Base-by-base conservation (phyloP, 2,888 invertebrate species). In the Dromius quadrimaculatus region DNA sequence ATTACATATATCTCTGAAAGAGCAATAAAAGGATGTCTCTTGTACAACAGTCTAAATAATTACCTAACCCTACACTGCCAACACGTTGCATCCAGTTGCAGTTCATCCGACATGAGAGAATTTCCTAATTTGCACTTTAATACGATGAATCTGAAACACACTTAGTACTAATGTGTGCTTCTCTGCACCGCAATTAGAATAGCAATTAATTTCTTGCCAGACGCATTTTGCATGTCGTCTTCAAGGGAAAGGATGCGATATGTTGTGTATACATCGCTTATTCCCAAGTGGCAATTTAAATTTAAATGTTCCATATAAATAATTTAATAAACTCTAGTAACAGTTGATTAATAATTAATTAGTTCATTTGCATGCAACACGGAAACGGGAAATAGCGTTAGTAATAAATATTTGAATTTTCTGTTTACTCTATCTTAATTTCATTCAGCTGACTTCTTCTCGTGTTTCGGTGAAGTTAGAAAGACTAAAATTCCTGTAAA, bases 81-180 rank as follows among this genome's bases (percentile, higher is more conserved):
- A n/a, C n/a, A n/a, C n/a, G n/a, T n/a, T n/a, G n/a, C n/a, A n/a
- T 9, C 28, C 50, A 8, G 28, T 15, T 28, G 28, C 50, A 54
- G 36, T 28, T 28, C 50, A 47, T 19, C 19, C 36, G 11, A 4
- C 41, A 41, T 41, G 13, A n/a, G n/a, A 15, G 50, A 5, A 11
- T 38, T 41, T 38, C 62, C 38, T 62, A 62, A 62, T 62, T 62
- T 62, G 62, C 62, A 62, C 62, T 23, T 62, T 62, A 62, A 62
- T 62, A 62, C 62, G 41, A 23, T 36, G 62, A 62, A 62, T 62
- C 41, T 41, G 62, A 62, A 62, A 62, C 41, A 62, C 62, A 62
- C 62, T 62, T 41, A 41, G 41, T 62, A 41, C 20, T 62, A 54
- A 62, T 62, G 62, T 62, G 62, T 41, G 41, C 41, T 41, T 22